Conservation (phyloP, 2,888 invertebrate genomes). For the Oithona nana region DNA sequence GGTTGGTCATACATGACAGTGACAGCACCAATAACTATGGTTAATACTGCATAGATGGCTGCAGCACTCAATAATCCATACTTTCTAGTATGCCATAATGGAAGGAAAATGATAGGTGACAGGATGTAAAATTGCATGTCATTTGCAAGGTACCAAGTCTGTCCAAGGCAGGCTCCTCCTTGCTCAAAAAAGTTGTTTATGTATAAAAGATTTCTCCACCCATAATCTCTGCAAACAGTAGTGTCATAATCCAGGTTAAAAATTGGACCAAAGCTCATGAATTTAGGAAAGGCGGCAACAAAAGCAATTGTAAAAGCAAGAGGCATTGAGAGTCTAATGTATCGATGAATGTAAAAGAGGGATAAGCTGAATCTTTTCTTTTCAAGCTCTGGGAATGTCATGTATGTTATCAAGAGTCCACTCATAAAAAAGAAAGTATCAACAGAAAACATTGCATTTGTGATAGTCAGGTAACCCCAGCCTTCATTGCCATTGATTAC, state of each 20-base stretch:
- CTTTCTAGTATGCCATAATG: background rate
- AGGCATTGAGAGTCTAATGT: too few species aligned
- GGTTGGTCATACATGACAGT: too few species aligned
- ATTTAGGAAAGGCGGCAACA: background rate
- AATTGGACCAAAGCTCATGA: background rate
- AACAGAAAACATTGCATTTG: conserved; percentile 18
- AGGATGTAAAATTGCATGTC: conserved; percentile 18
- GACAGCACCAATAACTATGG: too few species aligned
- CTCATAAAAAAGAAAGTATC: conserved; percentile 19
- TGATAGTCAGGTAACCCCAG: background rate
- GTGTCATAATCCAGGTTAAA: background rate
- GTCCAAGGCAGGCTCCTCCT: too few species aligned
- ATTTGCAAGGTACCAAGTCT: conserved; percentile 18
- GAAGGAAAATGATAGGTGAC: conserved; percentile 14
- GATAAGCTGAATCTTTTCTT: background rate
- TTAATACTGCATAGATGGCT: too few species aligned
- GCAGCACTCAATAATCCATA: too few species aligned
- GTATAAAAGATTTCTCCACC: conserved; percentile 16
- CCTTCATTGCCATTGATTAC: background rate
- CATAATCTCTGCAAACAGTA: background rate
- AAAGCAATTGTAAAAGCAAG: conserved; percentile 9
- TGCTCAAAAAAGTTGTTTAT: conserved; percentile 10
- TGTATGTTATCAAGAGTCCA: conserved; percentile 18
- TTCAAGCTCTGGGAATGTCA: background rate
- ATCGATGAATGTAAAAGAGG: conserved; percentile 16